These are phyloP conservation scores for Tokudaia tokunoshimensis DNA, from an alignment of 2,797 vertebrate species.

Conservation along the genomic window DNA sequence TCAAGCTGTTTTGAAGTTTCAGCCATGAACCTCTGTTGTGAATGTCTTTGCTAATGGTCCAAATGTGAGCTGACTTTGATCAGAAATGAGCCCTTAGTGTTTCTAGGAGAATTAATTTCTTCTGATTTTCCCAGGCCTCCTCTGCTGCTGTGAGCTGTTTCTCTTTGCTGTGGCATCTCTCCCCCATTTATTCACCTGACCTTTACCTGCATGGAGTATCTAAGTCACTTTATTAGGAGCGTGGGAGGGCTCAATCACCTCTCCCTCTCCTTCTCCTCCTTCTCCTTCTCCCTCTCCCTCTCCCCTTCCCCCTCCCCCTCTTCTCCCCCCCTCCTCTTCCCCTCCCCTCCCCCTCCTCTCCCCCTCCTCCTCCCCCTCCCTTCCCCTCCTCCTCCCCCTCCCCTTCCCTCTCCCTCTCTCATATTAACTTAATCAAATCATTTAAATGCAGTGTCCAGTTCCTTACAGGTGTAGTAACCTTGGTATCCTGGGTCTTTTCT, in stretches of 20 bases:
- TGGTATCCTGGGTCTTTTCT: conserved; percentile 66
- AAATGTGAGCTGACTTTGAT: conserved; percentile 58
- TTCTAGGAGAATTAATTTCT: conserved; percentile 85
- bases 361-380: no score
- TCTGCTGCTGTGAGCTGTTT: conserved; percentile 73
- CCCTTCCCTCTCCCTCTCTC: not conserved
- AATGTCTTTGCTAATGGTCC: conserved; percentile 31
- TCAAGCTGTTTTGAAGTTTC: conserved; percentile 40
- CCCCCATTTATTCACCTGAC: conserved; percentile 35
- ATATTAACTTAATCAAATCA: conserved; percentile 24
- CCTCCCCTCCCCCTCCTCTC: no score
- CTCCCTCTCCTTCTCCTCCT: not conserved
- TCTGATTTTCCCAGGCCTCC: conserved; percentile 78
- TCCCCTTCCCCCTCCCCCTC: not conserved
- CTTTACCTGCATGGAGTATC: conserved; percentile 62
- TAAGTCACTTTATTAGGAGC: conserved; percentile 71
- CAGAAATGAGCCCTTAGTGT: conserved; percentile 83
- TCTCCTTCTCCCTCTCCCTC: not conserved
- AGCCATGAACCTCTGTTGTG: conserved; percentile 26
- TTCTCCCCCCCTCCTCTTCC: no score
- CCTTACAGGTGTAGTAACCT: conserved; percentile 74
- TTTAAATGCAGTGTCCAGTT: conserved; percentile 55
- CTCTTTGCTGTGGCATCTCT: conserved; percentile 68
- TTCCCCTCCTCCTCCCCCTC: no score
- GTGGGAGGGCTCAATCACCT: conserved; percentile 4